Evolutionary conservation across 2,888 invertebrate genomes (phyloP).

Genomic region (Anarsia innoxiella): DNA sequence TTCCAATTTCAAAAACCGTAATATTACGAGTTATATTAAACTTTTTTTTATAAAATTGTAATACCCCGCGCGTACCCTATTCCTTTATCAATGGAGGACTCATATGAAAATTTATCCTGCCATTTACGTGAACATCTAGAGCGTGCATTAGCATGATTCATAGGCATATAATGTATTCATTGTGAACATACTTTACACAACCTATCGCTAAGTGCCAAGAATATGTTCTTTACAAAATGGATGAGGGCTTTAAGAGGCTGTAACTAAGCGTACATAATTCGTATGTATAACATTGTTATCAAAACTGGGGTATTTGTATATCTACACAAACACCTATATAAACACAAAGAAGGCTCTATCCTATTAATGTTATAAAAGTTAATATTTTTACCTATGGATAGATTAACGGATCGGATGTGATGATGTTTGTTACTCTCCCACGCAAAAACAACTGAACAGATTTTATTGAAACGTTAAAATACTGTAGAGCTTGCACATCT

Average conservation of each 20-base stretch:
- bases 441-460: too few relatives aligned
- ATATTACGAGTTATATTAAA: background rate
- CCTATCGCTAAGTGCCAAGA: conserved; percentile 13
- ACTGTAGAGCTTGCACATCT: too few relatives aligned
- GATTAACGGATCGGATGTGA: too few relatives aligned
- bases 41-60: background rate
- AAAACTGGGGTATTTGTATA: too few relatives aligned
- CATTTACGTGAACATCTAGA: conserved; percentile 1
- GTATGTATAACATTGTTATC: too few relatives aligned
- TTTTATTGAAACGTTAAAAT: too few relatives aligned
- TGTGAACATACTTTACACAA: conserved; percentile 9
- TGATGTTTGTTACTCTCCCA: too few relatives aligned
- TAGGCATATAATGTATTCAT: conserved; percentile 9
- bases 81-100: background rate
- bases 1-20: too few relatives aligned
- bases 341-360: too few relatives aligned
- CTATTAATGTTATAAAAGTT: too few relatives aligned
- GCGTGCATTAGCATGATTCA: conserved; percentile 8
- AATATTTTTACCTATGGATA: too few relatives aligned
- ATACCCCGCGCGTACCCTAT: background rate
- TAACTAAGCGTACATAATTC: background rate
- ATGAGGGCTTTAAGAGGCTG: background rate
- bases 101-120: conserved; percentile 3
- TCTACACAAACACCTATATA: too few relatives aligned
- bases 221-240: background rate